Evolutionary conservation across 2,888 invertebrate species (phyloP).

Genomic region (Dasysyrphus tricinctus): DNA sequence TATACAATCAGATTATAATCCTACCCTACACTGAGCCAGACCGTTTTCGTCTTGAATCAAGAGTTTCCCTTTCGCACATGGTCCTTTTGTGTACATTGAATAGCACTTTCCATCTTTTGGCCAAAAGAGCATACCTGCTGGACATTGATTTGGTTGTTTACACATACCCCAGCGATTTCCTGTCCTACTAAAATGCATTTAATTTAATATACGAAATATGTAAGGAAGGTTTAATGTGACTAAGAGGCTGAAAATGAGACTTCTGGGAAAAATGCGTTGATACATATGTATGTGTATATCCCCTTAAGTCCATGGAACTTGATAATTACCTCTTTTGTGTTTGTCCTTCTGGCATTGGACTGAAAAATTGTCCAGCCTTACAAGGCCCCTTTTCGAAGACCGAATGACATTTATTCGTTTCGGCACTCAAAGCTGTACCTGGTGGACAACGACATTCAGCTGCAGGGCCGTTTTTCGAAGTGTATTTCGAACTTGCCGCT

Average conservation of each 20-base stretch:
- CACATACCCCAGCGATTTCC: conserved; percentile 89
- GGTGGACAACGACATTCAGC: conserved; percentile 94
- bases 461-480: conserved; percentile 85
- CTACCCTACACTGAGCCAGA: conserved; percentile 87
- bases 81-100: conserved; percentile 88
- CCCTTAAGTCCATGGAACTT: neutral
- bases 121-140: conserved; percentile 89
- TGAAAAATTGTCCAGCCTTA: conserved; percentile 89
- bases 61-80: conserved; percentile 90
- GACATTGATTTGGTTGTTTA: conserved; percentile 87
- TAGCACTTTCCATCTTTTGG: conserved; percentile 91
- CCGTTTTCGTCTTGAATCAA: conserved; percentile 86
- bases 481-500: conserved; percentile 80
- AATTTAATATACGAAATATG: neutral
- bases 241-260: neutral
- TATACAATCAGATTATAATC: conserved; percentile 76
- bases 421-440: conserved; percentile 88
- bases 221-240: neutral
- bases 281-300: too few species aligned
- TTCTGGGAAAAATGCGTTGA: too few species aligned
- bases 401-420: conserved; percentile 88
- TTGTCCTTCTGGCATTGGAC: conserved; percentile 85
- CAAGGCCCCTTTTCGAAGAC: conserved; percentile 91
- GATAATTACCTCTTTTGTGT: conserved; percentile 76
- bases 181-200: conserved; percentile 82